Evolutionary conservation across 2,797 vertebrate genomes (phyloP).

Genomic region (Lateolabrax maculatus): DNA sequence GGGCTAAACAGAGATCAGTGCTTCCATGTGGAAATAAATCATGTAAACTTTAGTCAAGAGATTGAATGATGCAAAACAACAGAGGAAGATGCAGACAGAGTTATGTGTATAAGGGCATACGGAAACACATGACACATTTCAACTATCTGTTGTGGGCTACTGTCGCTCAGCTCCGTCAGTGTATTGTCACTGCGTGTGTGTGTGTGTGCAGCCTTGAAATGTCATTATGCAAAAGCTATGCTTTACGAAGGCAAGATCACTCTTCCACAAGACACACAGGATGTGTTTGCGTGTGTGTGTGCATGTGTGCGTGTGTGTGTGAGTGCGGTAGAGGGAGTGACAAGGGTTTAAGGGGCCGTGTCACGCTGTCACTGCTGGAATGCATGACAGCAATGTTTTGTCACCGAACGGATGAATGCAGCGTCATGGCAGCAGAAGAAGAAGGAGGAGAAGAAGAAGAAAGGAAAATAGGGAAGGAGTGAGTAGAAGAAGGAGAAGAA

Average conservation of each 20-base stretch:
- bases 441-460: slow-evolving; percentile 32
- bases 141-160: slow-evolving; percentile 34
- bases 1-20: slow-evolving; percentile 25
- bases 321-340: slow-evolving; percentile 58
- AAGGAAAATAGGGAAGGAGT: slow-evolving; percentile 17
- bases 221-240: slow-evolving; percentile 52
- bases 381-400: slow-evolving; percentile 80
- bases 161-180: slow-evolving; percentile 47
- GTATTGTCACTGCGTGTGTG: slow-evolving; percentile 37
- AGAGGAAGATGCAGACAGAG: slow-evolving; percentile 21
- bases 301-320: slow-evolving; percentile 31
- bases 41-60: neutral
- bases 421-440: slow-evolving; percentile 70
- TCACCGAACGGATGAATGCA: slow-evolving; percentile 74
- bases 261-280: slow-evolving; percentile 47
- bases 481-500: slow-evolving; percentile 25
- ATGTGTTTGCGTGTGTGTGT: slow-evolving; percentile 26
- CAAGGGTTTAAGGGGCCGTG: slow-evolving; percentile 71
- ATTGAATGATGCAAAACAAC: neutral
- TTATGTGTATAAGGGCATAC: slow-evolving; percentile 7
- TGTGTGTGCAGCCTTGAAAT: slow-evolving; percentile 43
- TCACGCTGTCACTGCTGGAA: slow-evolving; percentile 77
- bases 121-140: slow-evolving; percentile 40
- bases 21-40: slow-evolving; percentile 45
- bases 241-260: slow-evolving; percentile 34